Percentiles rank a stretch among this genome's conserved stretches.
phyloP scores from a whole-genome alignment of 2,797 vertebrate species.

The Propithecus perrieri region DNA sequence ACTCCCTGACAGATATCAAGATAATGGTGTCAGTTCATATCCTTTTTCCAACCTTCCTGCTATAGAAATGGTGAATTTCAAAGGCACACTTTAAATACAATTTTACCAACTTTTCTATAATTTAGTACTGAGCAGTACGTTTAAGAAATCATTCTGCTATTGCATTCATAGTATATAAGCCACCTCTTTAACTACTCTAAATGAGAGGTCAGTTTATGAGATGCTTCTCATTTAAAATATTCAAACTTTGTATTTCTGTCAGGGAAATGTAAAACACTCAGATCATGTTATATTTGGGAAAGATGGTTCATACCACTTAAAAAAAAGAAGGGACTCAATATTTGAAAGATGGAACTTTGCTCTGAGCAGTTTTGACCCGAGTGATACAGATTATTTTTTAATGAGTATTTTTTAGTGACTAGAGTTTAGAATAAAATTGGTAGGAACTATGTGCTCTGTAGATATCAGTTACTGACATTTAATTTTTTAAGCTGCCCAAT shows the following conservation, averaged over 20 bases:
- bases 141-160: not conserved
- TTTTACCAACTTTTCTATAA: constrained; percentile 57
- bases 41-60: not conserved
- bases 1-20: not conserved
- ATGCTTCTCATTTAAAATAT: constrained; percentile 33
- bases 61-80: constrained; percentile 60
- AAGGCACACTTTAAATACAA: constrained; percentile 62
- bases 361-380: constrained; percentile 29
- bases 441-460: not conserved
- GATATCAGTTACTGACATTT: not conserved
- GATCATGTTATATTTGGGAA: constrained; percentile 48
- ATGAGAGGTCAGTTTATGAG: not conserved
- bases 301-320: not conserved
- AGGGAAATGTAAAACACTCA: not conserved
- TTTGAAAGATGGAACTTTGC: constrained; percentile 44
- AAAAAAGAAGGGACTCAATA: not conserved
- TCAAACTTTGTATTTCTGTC: constrained; percentile 17
- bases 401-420: constrained; percentile 49
- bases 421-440: not conserved
- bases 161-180: not conserved
- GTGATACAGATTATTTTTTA: constrained; percentile 70
- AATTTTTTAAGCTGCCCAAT: not conserved
- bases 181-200: not conserved
- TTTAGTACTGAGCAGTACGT: constrained; percentile 28
- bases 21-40: constrained; percentile 62